Evolutionary conservation across 1,140 invertebrate genomes (phyloP).

Genomic region (Scaptomyza montana): DNA sequence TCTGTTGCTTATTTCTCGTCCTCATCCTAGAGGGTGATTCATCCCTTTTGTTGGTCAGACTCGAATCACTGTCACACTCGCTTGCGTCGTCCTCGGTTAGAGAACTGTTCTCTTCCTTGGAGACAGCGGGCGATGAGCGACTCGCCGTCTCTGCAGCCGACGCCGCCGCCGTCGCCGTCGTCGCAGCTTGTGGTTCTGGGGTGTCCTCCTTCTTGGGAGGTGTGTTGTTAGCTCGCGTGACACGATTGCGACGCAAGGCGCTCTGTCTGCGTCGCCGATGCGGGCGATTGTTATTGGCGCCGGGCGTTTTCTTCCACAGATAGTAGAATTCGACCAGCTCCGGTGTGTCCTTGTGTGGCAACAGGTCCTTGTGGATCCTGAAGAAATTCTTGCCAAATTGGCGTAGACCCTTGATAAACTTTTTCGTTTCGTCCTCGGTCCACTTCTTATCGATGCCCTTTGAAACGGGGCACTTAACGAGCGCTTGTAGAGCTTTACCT

Average conservation of each 20-base stretch:
- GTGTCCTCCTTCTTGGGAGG: slow-evolving; percentile 84
- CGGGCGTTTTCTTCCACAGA: slow-evolving; percentile 99
- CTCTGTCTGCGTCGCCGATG: slow-evolving; percentile 94
- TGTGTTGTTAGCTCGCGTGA: slow-evolving; percentile 88
- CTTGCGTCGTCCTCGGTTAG: slow-evolving; percentile 96
- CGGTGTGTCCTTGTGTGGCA: slow-evolving; percentile 97
- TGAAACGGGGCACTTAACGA: slow-evolving; percentile 98
- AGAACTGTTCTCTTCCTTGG: slow-evolving; percentile 91
- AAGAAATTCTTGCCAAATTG: slow-evolving; percentile 99
- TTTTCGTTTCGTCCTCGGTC: slow-evolving; percentile 98
- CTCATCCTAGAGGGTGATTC: slow-evolving; percentile 93
- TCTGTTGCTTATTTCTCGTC: slow-evolving; percentile 90
- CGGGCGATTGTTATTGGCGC: slow-evolving; percentile 96
- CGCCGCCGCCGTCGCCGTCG: slow-evolving; percentile 79
- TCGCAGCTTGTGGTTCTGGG: slow-evolving; percentile 83
- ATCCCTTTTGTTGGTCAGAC: slow-evolving; percentile 88
- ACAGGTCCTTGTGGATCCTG: slow-evolving; percentile 97
- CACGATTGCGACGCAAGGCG: slow-evolving; percentile 94
- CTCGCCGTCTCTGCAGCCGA: slow-evolving; percentile 83
- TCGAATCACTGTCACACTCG: slow-evolving; percentile 96
- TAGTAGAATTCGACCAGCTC: slow-evolving; percentile 99
- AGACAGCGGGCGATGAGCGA: slow-evolving; percentile 86
- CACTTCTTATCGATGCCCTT: slow-evolving; percentile 99
- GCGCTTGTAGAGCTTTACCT: slow-evolving; percentile 96
- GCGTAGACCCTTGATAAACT: slow-evolving; percentile 98